A percentile compares a stretch with the other conserved stretches of the same genome.
These are phyloP conservation scores for Sinopyrophorus schimmeli DNA, from an alignment of 2,888 invertebrate species.

Conservation along the genomic window DNA sequence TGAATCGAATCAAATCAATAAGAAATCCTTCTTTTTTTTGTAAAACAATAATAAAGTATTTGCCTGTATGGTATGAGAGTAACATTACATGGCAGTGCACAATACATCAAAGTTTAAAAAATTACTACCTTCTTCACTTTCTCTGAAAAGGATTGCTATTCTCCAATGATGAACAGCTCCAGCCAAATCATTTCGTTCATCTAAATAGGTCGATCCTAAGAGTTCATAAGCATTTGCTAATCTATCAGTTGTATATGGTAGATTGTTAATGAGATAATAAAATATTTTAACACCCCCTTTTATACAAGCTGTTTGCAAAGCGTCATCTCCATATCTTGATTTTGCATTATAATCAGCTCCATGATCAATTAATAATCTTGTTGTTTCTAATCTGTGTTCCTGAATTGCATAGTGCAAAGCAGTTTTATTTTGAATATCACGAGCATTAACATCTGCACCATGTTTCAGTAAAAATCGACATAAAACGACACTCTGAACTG, in stretches of 20 bases:
- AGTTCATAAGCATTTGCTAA: slow-evolving; percentile 86
- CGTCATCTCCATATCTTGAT: slow-evolving; percentile 85
- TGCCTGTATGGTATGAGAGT: too few relatives aligned
- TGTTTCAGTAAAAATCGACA: slow-evolving; percentile 78
- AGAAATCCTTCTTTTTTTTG: too few relatives aligned
- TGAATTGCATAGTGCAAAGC: slow-evolving; percentile 93
- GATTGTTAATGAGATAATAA: slow-evolving; percentile 67
- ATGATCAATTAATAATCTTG: slow-evolving; percentile 75
- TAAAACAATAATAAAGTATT: too few relatives aligned
- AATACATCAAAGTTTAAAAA: neutral
- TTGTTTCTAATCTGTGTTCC: slow-evolving; percentile 80
- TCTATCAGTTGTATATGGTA: slow-evolving; percentile 67
- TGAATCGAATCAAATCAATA: too few relatives aligned
- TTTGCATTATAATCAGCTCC: slow-evolving; percentile 78
- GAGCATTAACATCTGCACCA: slow-evolving; percentile 83
- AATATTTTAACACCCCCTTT: slow-evolving; percentile 76
- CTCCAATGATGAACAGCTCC: slow-evolving; percentile 79
- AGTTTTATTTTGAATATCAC: slow-evolving; percentile 87
- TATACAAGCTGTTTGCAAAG: slow-evolving; percentile 82
- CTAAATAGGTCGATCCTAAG: slow-evolving; percentile 84
- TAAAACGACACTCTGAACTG: slow-evolving; percentile 82
- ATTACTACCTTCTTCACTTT: slow-evolving; percentile 44
- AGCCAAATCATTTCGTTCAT: slow-evolving; percentile 79
- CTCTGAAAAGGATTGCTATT: slow-evolving; percentile 70
- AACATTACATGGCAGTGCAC: too few relatives aligned